Base-by-base conservation (phyloP, 1,140 invertebrate species). In the Acromyrmex heyeri region DNA sequence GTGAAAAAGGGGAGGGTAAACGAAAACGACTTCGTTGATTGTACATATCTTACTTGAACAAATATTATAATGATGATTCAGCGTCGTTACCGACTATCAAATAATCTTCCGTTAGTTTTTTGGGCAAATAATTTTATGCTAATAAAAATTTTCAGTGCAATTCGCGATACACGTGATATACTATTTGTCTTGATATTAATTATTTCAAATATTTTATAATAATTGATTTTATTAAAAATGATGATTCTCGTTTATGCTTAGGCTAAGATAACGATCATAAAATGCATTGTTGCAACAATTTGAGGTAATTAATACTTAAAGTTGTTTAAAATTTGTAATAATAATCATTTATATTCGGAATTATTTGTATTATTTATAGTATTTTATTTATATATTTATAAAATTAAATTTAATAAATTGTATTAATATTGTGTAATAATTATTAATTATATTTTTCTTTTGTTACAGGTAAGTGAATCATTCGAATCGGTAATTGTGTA, bases 21-120 rank as follows among this genome's bases (percentile, higher is more conserved):
- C 24, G 55, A 87, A 82, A 64, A 57, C 18, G 44, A 86, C 79
- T 86, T 53, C 78, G 76, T 73, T 44, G 77, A 38, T 55, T 55
- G 72, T 78, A 75, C 75, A 79, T 59, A 30, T 77, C 18, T 67
- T 59, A 72, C 86, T 88, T 88, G 90, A 81, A 87, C 75, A 91
- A 91, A 91, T 85, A 91, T 85, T 87, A 89, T 24, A 24, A 24
- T 90, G 88, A 91, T 89, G 78, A 90, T 90, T 55, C 90, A 65
- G 27, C 82, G 21, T 48, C 59, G 87, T 88, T 91, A 92, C 91
- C 70, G 27, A 91, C 73, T 67, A 82, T 79, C 75, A 82, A 72
- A 73, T 73, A 38, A 77, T 91, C 77, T 76, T 70, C 82, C 59
- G 55, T 75, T 79, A 67, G n/a, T 65, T 81, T 48, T 73, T 62